These are phyloP conservation scores for Aleadryas rufinucha DNA, from an alignment of 2,113 vertebrate genomes.

Conservation along the genomic window DNA sequence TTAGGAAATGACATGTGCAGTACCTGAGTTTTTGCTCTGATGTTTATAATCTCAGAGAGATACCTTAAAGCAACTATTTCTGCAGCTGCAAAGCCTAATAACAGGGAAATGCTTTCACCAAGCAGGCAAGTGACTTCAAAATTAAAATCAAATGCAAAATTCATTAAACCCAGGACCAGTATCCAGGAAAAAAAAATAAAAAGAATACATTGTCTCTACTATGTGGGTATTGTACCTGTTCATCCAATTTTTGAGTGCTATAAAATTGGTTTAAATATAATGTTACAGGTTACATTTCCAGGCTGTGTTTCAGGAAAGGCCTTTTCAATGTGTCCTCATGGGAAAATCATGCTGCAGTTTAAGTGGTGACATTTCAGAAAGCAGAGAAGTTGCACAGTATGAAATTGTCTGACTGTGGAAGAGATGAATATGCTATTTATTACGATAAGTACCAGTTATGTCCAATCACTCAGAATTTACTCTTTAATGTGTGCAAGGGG, in stretches of 20 bases:
- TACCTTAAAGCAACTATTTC: neutral
- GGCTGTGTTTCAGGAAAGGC: neutral
- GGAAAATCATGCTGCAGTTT: slow-evolving; percentile 27
- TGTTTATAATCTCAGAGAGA: neutral
- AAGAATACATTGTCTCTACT: neutral
- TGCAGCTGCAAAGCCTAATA: neutral
- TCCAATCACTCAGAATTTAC: slow-evolving; percentile 42
- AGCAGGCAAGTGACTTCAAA: neutral
- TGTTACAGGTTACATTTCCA: neutral
- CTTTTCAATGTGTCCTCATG: slow-evolving; percentile 26
- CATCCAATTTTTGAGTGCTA: neutral
- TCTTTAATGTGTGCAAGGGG: neutral
- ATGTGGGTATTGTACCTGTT: neutral
- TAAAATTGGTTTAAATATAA: slow-evolving; percentile 37
- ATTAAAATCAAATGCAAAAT: neutral
- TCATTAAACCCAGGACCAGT: neutral
- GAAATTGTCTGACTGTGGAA: slow-evolving; percentile 28
- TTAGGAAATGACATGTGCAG: neutral
- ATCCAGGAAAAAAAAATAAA: neutral
- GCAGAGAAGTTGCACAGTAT: neutral
- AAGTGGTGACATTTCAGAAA: slow-evolving; percentile 24
- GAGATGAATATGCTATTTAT: slow-evolving; percentile 38
- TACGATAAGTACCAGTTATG: slow-evolving; percentile 36
- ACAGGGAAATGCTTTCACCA: neutral
- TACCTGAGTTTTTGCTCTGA: neutral